Evolutionary conservation across 2,888 invertebrate genomes (phyloP).

Genomic region (Drosophila kanekoi): DNA sequence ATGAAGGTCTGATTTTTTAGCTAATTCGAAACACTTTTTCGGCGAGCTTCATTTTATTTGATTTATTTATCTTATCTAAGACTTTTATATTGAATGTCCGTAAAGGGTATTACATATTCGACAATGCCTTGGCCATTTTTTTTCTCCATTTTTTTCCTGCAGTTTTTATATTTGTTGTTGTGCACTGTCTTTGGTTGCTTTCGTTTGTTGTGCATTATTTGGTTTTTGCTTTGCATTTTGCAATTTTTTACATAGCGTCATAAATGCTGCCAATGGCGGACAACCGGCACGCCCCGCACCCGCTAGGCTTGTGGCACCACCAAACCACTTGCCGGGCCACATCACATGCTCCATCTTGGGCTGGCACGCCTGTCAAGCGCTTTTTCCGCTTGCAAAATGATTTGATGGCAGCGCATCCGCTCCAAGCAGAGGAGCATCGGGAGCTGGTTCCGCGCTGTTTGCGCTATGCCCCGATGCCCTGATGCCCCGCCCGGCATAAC

Average conservation of each 20-base stretch:
- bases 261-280: slow-evolving; percentile 69
- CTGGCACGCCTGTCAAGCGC: slow-evolving; percentile 66
- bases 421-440: slow-evolving; percentile 38
- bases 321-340: background rate
- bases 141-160: background rate
- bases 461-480: slow-evolving; percentile 31
- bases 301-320: background rate
- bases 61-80: background rate
- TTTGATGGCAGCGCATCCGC: slow-evolving; percentile 82
- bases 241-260: slow-evolving; percentile 66
- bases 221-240: slow-evolving; percentile 63
- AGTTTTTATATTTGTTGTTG: slow-evolving; percentile 14
- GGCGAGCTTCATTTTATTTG: background rate
- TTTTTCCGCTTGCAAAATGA: slow-evolving; percentile 81
- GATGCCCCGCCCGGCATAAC: slow-evolving; percentile 55
- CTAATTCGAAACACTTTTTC: no score
- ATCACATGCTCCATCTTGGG: slow-evolving; percentile 51
- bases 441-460: slow-evolving; percentile 57
- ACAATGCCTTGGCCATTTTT: background rate
- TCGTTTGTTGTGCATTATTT: slow-evolving; percentile 65
- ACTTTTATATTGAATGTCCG: background rate
- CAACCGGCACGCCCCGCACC: background rate
- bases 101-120: slow-evolving; percentile 4
- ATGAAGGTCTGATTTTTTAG: no score
- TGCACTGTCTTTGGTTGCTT: slow-evolving; percentile 33